Evolutionary conservation across 2,797 vertebrate genomes (phyloP).

Genomic region (Nasua narica): DNA sequence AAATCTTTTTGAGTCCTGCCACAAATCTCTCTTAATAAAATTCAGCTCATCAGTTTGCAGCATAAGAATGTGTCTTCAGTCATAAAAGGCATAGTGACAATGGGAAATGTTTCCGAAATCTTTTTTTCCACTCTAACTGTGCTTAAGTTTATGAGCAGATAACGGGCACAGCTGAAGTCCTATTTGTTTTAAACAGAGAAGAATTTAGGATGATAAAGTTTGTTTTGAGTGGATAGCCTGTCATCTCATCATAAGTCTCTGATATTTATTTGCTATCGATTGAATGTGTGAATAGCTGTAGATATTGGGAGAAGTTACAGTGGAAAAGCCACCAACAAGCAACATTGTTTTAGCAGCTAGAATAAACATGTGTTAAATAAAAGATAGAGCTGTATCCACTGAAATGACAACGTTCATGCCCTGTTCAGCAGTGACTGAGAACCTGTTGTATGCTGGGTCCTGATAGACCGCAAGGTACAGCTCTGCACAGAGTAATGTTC

Average conservation of each 20-base stretch:
- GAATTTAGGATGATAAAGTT: background rate
- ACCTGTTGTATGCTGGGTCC: background rate
- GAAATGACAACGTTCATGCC: background rate
- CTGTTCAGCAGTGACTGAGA: background rate
- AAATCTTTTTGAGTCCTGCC: conserved; percentile 64
- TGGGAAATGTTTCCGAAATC: background rate
- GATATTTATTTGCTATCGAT: conserved; percentile 4
- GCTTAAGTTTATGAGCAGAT: background rate
- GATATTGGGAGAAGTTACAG: background rate
- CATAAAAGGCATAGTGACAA: conserved; percentile 26
- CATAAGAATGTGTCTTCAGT: conserved; percentile 43
- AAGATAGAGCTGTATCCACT: background rate
- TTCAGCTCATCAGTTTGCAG: conserved; percentile 50
- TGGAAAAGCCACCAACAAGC: background rate
- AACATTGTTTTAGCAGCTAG: background rate
- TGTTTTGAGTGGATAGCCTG: background rate
- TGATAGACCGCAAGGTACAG: too few species aligned
- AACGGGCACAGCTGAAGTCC: background rate
- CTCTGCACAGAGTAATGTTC: background rate
- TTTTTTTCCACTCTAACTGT: background rate
- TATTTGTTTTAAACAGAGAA: conserved; percentile 33
- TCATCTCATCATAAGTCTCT: background rate
- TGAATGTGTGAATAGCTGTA: background rate
- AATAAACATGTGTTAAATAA: background rate
- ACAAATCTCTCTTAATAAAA: conserved; percentile 68